Evolutionary conservation across 2,888 invertebrate genomes (phyloP), one percentile per base, ranked within the genome.

Genomic region (Willowsia nigromaculata): DNA sequence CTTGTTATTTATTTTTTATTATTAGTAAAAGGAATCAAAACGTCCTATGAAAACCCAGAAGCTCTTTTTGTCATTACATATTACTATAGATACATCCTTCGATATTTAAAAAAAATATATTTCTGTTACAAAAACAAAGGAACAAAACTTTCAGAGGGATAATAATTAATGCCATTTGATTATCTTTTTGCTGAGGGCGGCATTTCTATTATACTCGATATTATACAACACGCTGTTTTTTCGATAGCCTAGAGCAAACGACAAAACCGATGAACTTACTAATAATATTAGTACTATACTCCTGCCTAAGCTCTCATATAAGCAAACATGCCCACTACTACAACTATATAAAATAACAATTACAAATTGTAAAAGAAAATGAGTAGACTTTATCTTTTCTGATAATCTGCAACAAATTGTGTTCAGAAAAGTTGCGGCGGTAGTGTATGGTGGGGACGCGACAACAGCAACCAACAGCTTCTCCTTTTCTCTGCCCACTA

Each of bases 381-480:
- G 82, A 83, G 62, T 7, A n/a, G 56, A 33, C 81, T 40, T 40
- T 82, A 82, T 82, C 81, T 62, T 22, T 62, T 25, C 40, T 62
- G 81, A 82, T 82, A 82, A 82, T 62, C 68, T 37, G 33, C 81
- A 82, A 40, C 81, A 82, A 82, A 82, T 33, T 62, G 68, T 68
- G 68, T 15, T 68, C 33, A 68, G 80, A 80, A 80, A 40, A 27
- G 82, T 83, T 83, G 68, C 68, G 33, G 33, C 68, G 25, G 25
- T 25, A n/a, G n/a, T n/a, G n/a, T n/a, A n/a, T n/a, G 56, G 56
- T 56, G 56, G 37, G 33, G 68, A 68, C 37, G 18, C 68, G 62
- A 62, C 81, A 81, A 68, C 68, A 68, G 68, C 68, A 37, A 37
- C 18, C 78, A 81, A 68, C 68, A 68, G 18, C 68, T 37, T 68